Evolutionary conservation across 2,113 vertebrate genomes (phyloP).

Genomic region (Thamnophis sirtalis): DNA sequence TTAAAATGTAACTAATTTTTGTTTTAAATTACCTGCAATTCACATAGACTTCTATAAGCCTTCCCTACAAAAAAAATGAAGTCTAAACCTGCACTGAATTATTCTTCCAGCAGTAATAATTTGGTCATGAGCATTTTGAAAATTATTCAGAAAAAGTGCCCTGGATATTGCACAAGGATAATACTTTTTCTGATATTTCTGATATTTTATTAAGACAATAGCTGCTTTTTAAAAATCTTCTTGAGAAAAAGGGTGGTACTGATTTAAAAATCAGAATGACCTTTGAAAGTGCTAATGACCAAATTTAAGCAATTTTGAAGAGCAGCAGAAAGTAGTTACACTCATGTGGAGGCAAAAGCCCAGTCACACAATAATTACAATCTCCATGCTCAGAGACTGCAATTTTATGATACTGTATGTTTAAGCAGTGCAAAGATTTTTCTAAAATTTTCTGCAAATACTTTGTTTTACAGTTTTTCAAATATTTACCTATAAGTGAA

Average conservation of each 20-base stretch:
- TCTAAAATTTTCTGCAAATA: not conserved
- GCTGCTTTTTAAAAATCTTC: not conserved
- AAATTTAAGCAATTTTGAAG: not conserved
- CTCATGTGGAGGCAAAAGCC: not conserved
- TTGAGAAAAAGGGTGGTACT: not conserved
- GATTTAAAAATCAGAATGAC: not conserved
- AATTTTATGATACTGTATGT: rapidly evolving
- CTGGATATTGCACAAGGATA: not conserved
- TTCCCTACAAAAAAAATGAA: not conserved
- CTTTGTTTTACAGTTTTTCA: not conserved
- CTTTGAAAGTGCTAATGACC: not conserved
- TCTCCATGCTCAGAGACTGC: not conserved
- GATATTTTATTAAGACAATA: not conserved
- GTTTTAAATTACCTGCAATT: not conserved
- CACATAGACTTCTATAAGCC: not conserved
- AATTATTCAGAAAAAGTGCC: not conserved
- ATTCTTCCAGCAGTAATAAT: slow-evolving; percentile 1
- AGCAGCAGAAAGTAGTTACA: not conserved
- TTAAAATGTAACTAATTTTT: not conserved
- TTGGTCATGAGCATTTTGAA: not conserved
- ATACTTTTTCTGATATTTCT: not conserved
- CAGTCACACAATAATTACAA: not conserved
- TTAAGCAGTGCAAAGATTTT: not conserved
- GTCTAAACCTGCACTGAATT: not conserved
- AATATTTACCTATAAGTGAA: not conserved